Conservation (phyloP, 2,797 vertebrate species). For the Alfaro cultratus region DNA sequence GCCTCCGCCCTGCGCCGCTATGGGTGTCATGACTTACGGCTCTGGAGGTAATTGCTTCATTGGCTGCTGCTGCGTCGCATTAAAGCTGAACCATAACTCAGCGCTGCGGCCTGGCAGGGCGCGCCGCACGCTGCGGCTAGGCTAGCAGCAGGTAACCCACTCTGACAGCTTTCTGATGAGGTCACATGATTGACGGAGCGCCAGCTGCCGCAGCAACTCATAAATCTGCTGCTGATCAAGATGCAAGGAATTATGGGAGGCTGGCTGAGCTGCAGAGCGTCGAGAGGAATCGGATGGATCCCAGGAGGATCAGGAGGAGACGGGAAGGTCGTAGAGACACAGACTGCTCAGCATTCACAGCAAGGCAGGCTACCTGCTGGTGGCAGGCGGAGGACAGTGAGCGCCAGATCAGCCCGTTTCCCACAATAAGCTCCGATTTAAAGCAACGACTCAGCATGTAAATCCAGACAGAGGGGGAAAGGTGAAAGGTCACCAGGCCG, state of each 20-base stretch:
- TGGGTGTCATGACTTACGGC: constrained; percentile 43
- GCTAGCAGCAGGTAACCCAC: constrained; percentile 42
- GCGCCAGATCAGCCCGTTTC: not conserved
- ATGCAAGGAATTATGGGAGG: constrained; percentile 23
- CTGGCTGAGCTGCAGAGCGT: not conserved
- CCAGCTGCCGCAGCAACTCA: constrained; percentile 26
- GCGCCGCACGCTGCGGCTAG: constrained; percentile 16
- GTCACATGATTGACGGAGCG: constrained; percentile 41
- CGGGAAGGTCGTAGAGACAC: not conserved
- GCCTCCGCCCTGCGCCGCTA: not conserved
- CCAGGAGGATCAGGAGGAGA: not conserved
- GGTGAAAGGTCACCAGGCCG: no score
- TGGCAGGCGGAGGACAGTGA: not conserved
- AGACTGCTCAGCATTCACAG: not conserved
- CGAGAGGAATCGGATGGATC: not conserved
- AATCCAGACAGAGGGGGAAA: no score
- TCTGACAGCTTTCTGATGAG: constrained; percentile 20
- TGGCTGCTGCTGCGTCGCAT: constrained; percentile 47
- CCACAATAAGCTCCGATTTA: not conserved
- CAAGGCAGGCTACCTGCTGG: not conserved
- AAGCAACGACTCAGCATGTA: not conserved
- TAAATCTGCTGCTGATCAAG: constrained; percentile 11
- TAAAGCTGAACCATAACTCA: constrained; percentile 45
- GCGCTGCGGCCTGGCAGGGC: constrained; percentile 47
- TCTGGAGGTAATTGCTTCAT: constrained; percentile 38